Conservation (phyloP, 1,140 invertebrate species). For the Ylistrum balloti region DNA sequence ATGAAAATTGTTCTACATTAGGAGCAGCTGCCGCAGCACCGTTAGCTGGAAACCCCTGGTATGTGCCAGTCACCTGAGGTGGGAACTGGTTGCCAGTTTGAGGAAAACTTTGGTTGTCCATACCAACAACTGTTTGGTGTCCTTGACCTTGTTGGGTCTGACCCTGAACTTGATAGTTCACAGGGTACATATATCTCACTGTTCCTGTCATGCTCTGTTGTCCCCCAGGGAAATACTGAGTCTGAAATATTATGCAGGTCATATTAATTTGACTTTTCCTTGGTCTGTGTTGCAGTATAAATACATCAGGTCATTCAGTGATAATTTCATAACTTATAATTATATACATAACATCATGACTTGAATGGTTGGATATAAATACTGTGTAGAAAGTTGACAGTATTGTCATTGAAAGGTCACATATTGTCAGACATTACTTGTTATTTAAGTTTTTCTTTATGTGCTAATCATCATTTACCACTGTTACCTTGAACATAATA, state of each 20-base stretch:
- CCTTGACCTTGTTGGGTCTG: conserved; percentile 52
- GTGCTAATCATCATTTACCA: no score
- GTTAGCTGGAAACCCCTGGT: conserved; percentile 45
- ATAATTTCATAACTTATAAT: no score
- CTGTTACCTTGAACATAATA: no score
- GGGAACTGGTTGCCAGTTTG: conserved; percentile 46
- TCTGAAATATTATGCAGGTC: conserved; percentile 45
- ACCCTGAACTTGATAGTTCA: conserved; percentile 51
- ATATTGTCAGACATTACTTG: no score
- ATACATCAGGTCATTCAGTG: no score
- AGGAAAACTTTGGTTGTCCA: conserved; percentile 52
- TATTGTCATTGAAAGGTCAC: no score
- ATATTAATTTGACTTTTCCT: background rate
- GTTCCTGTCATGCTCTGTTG: conserved; percentile 53
- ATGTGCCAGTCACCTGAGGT: conserved; percentile 13
- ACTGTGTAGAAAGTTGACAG: no score
- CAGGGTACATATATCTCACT: conserved; percentile 56
- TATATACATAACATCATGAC: no score
- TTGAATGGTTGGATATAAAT: no score
- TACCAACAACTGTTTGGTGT: conserved; percentile 50
- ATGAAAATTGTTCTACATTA: conserved; percentile 44
- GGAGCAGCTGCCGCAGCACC: background rate
- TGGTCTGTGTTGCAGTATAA: no score
- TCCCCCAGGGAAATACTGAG: conserved; percentile 58
- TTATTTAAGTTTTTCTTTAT: no score